A percentile compares a stretch with the other conserved stretches of the same genome.
These are phyloP conservation scores for Meloidogyne floridensis DNA, from an alignment of 1,140 invertebrate genomes.

Conservation along the genomic window DNA sequence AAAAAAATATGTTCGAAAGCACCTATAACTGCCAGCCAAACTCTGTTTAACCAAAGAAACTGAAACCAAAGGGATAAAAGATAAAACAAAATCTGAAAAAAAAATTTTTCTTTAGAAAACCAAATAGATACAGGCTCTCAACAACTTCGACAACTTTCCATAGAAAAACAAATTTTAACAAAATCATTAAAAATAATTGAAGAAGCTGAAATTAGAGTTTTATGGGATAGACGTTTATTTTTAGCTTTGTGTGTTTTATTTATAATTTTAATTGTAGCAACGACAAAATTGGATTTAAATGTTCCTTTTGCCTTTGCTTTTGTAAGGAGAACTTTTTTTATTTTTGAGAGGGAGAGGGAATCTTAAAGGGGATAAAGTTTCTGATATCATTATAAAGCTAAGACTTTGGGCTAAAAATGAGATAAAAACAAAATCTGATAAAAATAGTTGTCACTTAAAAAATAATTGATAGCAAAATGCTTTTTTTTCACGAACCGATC, in stretches of 20 bases:
- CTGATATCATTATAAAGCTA: too few species aligned
- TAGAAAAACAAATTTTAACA: conserved; percentile 41
- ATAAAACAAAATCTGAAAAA: too few species aligned
- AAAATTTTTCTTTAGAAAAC: conserved; percentile 20
- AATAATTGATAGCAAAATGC: too few species aligned
- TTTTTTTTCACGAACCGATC: too few species aligned
- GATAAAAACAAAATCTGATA: too few species aligned
- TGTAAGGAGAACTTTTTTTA: conserved; percentile 12
- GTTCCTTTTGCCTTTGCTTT: conserved; percentile 29
- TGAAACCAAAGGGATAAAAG: too few species aligned
- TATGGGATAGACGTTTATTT: conserved; percentile 53
- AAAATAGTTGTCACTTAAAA: too few species aligned
- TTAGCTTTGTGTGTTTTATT: conserved; percentile 38
- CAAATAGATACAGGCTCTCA: conserved; percentile 32
- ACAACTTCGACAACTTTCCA: conserved; percentile 26
- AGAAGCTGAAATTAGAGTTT: conserved; percentile 55
- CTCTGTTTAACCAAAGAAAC: too few species aligned
- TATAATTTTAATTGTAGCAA: conserved; percentile 19
- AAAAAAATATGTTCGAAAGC: too few species aligned
- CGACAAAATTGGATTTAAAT: conserved; percentile 25
- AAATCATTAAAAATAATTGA: conserved; percentile 53
- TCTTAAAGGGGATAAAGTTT: too few species aligned
- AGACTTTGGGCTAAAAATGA: too few species aligned
- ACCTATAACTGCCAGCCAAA: too few species aligned
- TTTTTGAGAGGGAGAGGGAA: neutral